These are phyloP conservation scores for Magallana nippona DNA, from an alignment of 2,888 invertebrate genomes.

Conservation along the genomic window DNA sequence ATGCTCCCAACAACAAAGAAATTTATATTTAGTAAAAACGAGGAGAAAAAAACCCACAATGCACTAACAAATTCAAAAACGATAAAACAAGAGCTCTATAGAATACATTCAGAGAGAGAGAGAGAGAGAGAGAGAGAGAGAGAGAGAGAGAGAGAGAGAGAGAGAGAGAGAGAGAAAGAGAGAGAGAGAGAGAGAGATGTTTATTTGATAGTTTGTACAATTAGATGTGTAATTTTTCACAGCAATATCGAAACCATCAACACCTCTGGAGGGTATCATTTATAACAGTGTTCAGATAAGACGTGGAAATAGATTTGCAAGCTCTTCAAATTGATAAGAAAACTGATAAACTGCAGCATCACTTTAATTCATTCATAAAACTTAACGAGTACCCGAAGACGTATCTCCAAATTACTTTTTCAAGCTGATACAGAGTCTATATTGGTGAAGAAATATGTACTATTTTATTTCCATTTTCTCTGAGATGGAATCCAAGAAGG, in stretches of 20 bases:
- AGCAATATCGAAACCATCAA: constrained; percentile 28
- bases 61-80: too few relatives aligned
- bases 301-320: constrained; percentile 20
- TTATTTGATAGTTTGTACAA: neutral
- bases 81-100: too few relatives aligned
- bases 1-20: too few relatives aligned
- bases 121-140: too few relatives aligned
- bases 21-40: too few relatives aligned
- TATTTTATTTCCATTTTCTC: neutral
- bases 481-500: neutral
- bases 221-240: constrained; percentile 32
- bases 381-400: constrained; percentile 10
- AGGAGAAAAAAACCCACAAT: too few relatives aligned
- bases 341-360: constrained; percentile 8
- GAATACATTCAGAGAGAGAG: too few relatives aligned
- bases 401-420: constrained; percentile 16
- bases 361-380: constrained; percentile 33
- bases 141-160: neutral
- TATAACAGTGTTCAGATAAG: constrained; percentile 25
- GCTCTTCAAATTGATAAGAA: constrained; percentile 17
- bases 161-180: too few relatives aligned
- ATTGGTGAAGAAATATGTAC: constrained; percentile 1
- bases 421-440: constrained; percentile 9
- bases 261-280: constrained; percentile 10
- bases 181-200: neutral